These are phyloP conservation scores for Leucopsar rothschildi DNA, from an alignment of 2,113 vertebrate species.

Conservation along the genomic window DNA sequence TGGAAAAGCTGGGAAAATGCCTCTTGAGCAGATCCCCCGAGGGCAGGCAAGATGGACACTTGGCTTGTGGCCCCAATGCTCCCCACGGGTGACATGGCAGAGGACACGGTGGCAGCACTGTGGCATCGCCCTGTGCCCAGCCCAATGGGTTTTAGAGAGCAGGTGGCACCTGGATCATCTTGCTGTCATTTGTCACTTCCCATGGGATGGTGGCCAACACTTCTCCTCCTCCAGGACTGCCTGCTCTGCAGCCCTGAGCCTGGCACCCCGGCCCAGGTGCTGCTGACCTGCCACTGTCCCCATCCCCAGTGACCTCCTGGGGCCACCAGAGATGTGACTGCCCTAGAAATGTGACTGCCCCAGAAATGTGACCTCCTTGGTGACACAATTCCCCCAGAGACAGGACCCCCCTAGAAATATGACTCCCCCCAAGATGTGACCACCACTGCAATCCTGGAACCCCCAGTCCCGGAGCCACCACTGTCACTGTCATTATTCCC, in stretches of 20 bases:
- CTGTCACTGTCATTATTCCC: fast-evolving
- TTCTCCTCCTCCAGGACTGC: neutral
- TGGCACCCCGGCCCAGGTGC: fast-evolving
- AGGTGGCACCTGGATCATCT: neutral
- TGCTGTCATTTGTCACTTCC: neutral
- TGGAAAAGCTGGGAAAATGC: neutral
- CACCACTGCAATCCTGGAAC: neutral
- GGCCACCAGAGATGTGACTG: neutral
- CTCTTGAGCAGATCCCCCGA: neutral
- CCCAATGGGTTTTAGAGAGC: neutral
- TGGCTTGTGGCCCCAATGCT: fast-evolving
- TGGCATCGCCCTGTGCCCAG: fast-evolving
- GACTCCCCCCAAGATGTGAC: neutral
- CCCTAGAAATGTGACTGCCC: neutral
- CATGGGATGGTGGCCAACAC: fast-evolving
- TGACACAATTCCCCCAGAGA: neutral
- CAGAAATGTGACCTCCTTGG: neutral
- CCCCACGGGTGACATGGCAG: fast-evolving
- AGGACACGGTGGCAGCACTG: fast-evolving
- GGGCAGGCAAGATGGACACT: neutral
- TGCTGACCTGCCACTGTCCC: neutral
- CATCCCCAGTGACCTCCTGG: neutral
- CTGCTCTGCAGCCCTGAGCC: neutral
- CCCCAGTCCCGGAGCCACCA: fast-evolving
- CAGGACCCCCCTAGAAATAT: neutral